Evolutionary conservation across 2,888 invertebrate species (phyloP).

Genomic region (Anoncus sp.): DNA sequence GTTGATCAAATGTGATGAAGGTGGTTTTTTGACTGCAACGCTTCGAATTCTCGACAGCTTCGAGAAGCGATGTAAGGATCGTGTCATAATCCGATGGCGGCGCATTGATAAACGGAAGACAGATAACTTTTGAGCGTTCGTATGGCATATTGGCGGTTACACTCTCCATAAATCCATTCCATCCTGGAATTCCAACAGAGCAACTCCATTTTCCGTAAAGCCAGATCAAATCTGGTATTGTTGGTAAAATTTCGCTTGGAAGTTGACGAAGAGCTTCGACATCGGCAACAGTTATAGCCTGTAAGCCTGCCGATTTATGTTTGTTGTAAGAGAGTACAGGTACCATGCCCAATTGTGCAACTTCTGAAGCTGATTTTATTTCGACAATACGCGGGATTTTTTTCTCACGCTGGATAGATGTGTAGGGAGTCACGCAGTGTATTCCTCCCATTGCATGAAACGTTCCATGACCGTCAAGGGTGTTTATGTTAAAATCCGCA

Average conservation of each 20-base stretch:
- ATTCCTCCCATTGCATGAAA: constrained; percentile 39
- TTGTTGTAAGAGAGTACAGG: constrained; percentile 5
- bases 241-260: constrained; percentile 32
- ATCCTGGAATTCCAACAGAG: constrained; percentile 73
- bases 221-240: constrained; percentile 56
- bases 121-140: constrained; percentile 59
- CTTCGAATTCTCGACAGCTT: constrained; percentile 50
- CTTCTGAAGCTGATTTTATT: constrained; percentile 21
- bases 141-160: constrained; percentile 67
- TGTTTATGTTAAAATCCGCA: constrained; percentile 30
- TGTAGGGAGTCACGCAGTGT: constrained; percentile 32
- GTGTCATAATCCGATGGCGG: constrained; percentile 52
- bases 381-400: constrained; percentile 21
- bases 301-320: constrained; percentile 16
- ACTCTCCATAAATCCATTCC: constrained; percentile 77
- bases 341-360: constrained; percentile 3
- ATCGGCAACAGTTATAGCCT: constrained; percentile 18
- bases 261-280: constrained; percentile 43
- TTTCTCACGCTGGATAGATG: constrained; percentile 13
- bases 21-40: constrained; percentile 39
- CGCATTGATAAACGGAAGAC: constrained; percentile 58
- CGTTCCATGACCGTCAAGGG: constrained; percentile 28
- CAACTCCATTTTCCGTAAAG: constrained; percentile 56
- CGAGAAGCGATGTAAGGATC: constrained; percentile 50
- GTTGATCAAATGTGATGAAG: constrained; percentile 47